Percentiles rank a stretch among this genome's conserved stretches.
These are phyloP conservation scores for Catonia carolina DNA, from an alignment of 2,888 invertebrate species.

Conservation along the genomic window DNA sequence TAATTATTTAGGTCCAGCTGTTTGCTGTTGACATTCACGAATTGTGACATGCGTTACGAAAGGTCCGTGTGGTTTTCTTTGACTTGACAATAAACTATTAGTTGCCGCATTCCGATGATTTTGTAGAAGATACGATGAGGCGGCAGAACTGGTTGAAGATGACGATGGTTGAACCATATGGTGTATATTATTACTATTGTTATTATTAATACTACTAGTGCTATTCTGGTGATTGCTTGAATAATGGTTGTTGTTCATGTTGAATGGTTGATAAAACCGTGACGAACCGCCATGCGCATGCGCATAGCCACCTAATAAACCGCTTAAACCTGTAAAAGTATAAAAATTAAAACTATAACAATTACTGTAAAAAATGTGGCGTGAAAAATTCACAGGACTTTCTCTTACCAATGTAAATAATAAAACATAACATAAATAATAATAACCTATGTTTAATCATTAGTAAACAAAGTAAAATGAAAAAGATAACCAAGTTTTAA, in stretches of 20 bases:
- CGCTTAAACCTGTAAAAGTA: neutral
- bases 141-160: slow-evolving; percentile 9
- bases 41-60: slow-evolving; percentile 58
- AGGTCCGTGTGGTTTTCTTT: slow-evolving; percentile 43
- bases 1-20: too few relatives aligned
- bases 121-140: slow-evolving; percentile 26
- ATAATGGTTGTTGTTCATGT: slow-evolving; percentile 3
- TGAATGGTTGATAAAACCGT: slow-evolving; percentile 1
- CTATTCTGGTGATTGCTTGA: neutral
- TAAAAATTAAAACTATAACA: too few relatives aligned
- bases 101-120: slow-evolving; percentile 28
- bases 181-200: neutral
- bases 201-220: neutral
- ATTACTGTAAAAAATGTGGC: too few relatives aligned
- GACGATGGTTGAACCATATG: slow-evolving; percentile 31
- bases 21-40: slow-evolving; percentile 42
- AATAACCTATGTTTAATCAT: too few relatives aligned
- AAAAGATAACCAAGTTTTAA: too few relatives aligned
- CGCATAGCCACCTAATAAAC: neutral
- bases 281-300: neutral
- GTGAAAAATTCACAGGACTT: too few relatives aligned
- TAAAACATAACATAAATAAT: too few relatives aligned
- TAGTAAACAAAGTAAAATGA: too few relatives aligned
- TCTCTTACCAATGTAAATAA: too few relatives aligned
- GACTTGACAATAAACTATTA: slow-evolving; percentile 21